Evolutionary conservation across 2,797 vertebrate genomes (phyloP), one percentile per base, ranked within the genome.

Genomic region (Podarcis siculus): DNA sequence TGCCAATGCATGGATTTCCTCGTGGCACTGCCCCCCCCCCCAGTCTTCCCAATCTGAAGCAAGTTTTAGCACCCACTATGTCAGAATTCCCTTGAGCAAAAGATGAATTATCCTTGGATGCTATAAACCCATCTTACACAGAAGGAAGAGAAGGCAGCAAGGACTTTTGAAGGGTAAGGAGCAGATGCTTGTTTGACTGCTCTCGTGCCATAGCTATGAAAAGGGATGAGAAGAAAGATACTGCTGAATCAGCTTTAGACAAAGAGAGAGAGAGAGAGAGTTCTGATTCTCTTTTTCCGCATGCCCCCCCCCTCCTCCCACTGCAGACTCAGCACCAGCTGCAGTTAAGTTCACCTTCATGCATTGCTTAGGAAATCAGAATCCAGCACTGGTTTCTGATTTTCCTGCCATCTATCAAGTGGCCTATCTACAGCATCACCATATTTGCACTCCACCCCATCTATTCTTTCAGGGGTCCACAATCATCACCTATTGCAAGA

Each of bases 271-370:
- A 13, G 49, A 4, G 49, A 15, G 49, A 55, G 49, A 79, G 37
- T 85, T 85, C 77, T 30, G 87, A 85, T 80, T 89, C 58, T 67
- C 69, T 17, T 23, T 39, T 9, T 19, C 67, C 25, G 69, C 83
- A 81, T 67, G 78, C 37, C 25, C 66, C 45, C 27, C 67, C 80
- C 23, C 42, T 69, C 78, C 69, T 81, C 55, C 39, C 35, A 2
- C 71, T 67, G 78, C 88, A 85, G 83, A 67, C 39, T 85, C 83
- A 85, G 88, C 71, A 25, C 79, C 88, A 81, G 79, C 83, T 85
- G 88, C 78, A 85, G 88, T 35, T 80, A 66, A 76, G 55, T 81
- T 85, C 78, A 85, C 88, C 83, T 89, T 89, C 83, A 72, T 80
- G 77, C 71, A 81, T n/a, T 85, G 32, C 69, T 73, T 76, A 8